A percentile compares a stretch with the other conserved stretches of the same genome.
These are phyloP conservation scores for Hecatera dysodea DNA, from an alignment of 2,888 invertebrate genomes.

Conservation along the genomic window DNA sequence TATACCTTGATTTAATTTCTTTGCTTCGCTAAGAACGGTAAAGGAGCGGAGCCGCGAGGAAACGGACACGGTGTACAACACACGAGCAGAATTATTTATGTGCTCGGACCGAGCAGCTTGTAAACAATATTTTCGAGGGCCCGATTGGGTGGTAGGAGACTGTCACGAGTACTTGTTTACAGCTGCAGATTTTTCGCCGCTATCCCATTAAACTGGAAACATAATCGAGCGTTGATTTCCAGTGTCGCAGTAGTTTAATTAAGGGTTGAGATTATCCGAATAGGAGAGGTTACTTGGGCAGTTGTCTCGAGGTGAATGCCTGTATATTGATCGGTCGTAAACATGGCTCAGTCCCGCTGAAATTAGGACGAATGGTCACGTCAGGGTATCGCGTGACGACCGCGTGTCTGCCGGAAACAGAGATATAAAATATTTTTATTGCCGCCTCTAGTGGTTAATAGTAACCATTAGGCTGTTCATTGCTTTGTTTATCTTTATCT, in stretches of 20 bases:
- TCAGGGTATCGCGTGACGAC: slow-evolving; percentile 79
- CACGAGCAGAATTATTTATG: slow-evolving; percentile 69
- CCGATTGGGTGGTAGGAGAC: slow-evolving; percentile 23
- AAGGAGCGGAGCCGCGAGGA: slow-evolving; percentile 34
- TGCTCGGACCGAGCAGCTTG: slow-evolving; percentile 50
- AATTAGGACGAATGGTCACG: slow-evolving; percentile 82
- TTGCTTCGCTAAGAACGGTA: slow-evolving; percentile 58
- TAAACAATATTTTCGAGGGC: slow-evolving; percentile 55
- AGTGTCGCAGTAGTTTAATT: slow-evolving; percentile 43
- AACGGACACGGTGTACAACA: slow-evolving; percentile 61
- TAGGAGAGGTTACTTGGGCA: slow-evolving; percentile 52
- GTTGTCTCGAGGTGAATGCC: slow-evolving; percentile 62
- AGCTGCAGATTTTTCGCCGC: slow-evolving; percentile 41
- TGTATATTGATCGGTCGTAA: slow-evolving; percentile 71
- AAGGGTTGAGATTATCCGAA: slow-evolving; percentile 51
- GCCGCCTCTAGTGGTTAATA: slow-evolving; percentile 79
- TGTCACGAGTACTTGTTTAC: slow-evolving; percentile 59
- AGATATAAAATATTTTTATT: slow-evolving; percentile 86
- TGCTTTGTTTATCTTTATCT: slow-evolving; percentile 78
- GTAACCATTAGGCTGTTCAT: slow-evolving; percentile 78
- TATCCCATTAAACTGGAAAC: slow-evolving; percentile 40
- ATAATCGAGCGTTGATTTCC: slow-evolving; percentile 57
- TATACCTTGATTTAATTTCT: slow-evolving; percentile 77
- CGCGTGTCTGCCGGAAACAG: slow-evolving; percentile 71
- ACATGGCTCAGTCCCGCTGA: slow-evolving; percentile 65